phyloP scores from a whole-genome alignment of 2,888 invertebrate species.

The Leucozona laternaria region DNA sequence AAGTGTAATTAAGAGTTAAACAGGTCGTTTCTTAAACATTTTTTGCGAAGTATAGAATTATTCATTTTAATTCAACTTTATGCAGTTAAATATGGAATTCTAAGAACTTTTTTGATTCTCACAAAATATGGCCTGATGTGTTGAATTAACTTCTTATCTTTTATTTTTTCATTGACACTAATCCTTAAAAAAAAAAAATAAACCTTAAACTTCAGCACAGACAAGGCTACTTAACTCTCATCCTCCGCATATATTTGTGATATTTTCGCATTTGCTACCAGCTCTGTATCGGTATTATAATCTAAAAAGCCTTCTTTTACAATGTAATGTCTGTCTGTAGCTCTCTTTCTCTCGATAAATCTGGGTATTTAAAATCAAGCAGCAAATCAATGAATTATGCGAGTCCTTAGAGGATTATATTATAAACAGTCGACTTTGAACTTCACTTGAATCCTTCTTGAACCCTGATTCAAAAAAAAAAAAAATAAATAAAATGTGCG shows the following conservation, averaged over 20 bases:
- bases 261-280: not conserved
- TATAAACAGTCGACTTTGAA: conserved; percentile 48
- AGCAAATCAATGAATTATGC: conserved; percentile 48
- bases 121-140: not conserved
- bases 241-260: not conserved
- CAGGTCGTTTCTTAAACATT: no score
- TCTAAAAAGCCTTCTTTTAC: not conserved
- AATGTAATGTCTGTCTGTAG: not conserved
- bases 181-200: not conserved
- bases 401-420: conserved; percentile 48
- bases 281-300: not conserved
- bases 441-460: conserved; percentile 13
- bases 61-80: no score
- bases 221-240: not conserved
- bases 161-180: not conserved
- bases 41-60: no score
- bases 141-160: conserved; percentile 13
- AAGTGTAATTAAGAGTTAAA: no score
- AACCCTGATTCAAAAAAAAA: not conserved
- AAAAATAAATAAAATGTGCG: not conserved
- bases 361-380: conserved; percentile 34
- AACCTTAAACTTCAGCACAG: not conserved
- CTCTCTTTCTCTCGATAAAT: not conserved
- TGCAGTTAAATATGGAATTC: no score
- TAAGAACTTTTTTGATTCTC: not conserved